phyloP scores from a whole-genome alignment of 35 echinoderm and acorn worm genomes.

The Ptychodera flava region DNA sequence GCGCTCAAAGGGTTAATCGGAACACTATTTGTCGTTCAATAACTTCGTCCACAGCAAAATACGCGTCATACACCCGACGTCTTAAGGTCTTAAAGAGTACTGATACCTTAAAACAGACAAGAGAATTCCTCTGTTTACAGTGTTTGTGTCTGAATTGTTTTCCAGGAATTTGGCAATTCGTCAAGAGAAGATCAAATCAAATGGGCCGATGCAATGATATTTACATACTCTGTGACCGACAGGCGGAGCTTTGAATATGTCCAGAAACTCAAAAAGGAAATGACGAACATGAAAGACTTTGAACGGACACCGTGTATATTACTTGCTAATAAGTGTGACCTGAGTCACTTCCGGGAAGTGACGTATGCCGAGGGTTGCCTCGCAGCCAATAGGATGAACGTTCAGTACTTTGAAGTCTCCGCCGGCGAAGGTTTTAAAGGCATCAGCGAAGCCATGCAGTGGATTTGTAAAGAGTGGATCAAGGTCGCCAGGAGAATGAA shows the following conservation, averaged over 20 bases:
- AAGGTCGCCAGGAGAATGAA: neutral
- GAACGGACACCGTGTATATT: neutral
- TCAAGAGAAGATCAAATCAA: constrained; percentile 10
- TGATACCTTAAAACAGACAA: no score
- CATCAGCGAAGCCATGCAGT: neutral
- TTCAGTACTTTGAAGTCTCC: neutral
- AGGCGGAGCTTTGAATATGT: constrained; percentile 88
- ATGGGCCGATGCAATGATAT: constrained; percentile 90
- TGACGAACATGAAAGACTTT: neutral
- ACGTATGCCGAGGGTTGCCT: neutral
- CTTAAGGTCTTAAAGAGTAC: no score
- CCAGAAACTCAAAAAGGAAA: constrained; percentile 39
- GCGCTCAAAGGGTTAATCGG: no score
- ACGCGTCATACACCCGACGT: no score
- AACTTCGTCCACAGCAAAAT: no score
- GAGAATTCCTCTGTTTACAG: no score
- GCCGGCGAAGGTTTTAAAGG: neutral
- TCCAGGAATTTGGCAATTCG: neutral
- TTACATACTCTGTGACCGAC: constrained; percentile 87
- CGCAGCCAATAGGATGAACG: neutral
- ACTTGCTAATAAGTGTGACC: neutral
- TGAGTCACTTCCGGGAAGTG: neutral
- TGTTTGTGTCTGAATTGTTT: no score
- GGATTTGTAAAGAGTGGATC: neutral
- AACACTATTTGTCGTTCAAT: no score